Evolutionary conservation across 2,113 vertebrate genomes (phyloP).

Genomic region (Lycocorax pyrrhopterus): DNA sequence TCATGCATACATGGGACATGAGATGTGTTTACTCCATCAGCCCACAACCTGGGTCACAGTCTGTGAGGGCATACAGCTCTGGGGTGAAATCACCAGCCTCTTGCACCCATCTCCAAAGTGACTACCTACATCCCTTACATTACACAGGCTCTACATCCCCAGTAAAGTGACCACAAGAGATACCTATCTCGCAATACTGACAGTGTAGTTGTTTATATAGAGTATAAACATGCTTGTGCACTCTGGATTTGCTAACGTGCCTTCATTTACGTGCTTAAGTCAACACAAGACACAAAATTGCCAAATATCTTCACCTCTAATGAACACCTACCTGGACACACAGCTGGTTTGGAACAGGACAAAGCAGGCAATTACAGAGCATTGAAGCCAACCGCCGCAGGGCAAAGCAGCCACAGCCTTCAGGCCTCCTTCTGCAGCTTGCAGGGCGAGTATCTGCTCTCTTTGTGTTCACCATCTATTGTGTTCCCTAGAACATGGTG

Average conservation of each 20-base stretch:
- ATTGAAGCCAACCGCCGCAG: fast-evolving
- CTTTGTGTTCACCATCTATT: fast-evolving
- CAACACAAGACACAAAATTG: not conserved
- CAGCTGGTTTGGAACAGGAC: not conserved
- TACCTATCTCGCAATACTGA: not conserved
- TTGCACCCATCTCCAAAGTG: not conserved
- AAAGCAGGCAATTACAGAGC: not conserved
- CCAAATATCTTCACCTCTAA: not conserved
- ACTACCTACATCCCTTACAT: not conserved
- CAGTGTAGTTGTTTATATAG: not conserved
- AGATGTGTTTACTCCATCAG: not conserved
- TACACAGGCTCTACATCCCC: not conserved
- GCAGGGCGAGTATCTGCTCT: not conserved
- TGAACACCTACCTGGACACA: not conserved
- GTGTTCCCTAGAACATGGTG: not conserved
- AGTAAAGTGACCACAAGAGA: not conserved
- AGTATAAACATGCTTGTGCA: not conserved
- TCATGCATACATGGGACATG: fast-evolving
- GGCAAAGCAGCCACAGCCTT: not conserved
- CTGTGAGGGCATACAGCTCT: not conserved
- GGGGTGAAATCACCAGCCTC: not conserved
- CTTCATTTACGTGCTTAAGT: not conserved
- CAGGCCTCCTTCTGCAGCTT: not conserved
- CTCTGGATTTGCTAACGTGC: not conserved
- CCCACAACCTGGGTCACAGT: not conserved